Evolutionary conservation across 1,140 invertebrate genomes (phyloP).

Genomic region (Drusus annulatus): DNA sequence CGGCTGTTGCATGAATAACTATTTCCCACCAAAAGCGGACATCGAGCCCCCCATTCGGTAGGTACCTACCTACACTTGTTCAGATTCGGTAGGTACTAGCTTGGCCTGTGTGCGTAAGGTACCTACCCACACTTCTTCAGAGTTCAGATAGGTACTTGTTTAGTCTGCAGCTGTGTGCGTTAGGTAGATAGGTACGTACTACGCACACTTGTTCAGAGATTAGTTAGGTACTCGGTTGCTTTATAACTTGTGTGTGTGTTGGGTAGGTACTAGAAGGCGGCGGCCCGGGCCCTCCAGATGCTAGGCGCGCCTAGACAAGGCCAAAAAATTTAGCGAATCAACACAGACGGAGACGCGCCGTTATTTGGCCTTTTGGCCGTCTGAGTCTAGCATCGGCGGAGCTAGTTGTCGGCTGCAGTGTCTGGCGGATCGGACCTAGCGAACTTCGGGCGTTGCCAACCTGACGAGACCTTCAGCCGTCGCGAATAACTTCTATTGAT

Average conservation of each 20-base stretch:
- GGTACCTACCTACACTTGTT: too few species aligned
- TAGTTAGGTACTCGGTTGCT: too few species aligned
- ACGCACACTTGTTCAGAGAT: too few species aligned
- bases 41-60: too few species aligned
- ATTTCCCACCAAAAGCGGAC: too few species aligned
- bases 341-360: constrained; percentile 37
- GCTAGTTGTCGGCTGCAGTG: neutral
- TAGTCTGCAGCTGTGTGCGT: too few species aligned
- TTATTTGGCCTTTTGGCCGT: constrained; percentile 44
- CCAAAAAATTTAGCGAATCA: constrained; percentile 39
- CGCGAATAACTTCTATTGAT: neutral
- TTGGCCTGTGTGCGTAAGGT: too few species aligned
- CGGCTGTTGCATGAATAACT: too few species aligned
- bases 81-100: too few species aligned
- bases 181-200: too few species aligned
- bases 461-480: neutral
- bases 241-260: neutral
- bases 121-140: too few species aligned
- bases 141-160: too few species aligned
- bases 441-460: constrained; percentile 6
- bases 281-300: constrained; percentile 18
- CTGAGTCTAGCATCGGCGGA: neutral
- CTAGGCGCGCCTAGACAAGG: constrained; percentile 36
- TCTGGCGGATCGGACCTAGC: constrained; percentile 33
- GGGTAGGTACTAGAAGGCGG: constrained; percentile 7